phyloP scores from a whole-genome alignment of 2,797 vertebrate genomes.

The Masticophis lateralis region DNA sequence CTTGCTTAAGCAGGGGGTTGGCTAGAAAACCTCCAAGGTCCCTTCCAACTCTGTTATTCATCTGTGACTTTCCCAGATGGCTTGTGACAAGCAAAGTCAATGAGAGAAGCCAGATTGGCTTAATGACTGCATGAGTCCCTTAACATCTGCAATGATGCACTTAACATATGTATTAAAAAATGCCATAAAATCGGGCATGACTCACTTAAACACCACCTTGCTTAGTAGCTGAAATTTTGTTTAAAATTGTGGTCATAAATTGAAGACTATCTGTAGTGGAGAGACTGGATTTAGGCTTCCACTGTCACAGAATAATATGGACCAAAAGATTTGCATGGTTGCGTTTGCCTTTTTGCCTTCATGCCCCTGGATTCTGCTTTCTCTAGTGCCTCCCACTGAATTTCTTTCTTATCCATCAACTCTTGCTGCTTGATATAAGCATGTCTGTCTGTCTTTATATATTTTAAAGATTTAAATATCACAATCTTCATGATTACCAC shows the following conservation, averaged over 20 bases:
- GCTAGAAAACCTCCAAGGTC: background rate
- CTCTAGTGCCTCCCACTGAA: background rate
- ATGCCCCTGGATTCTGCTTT: constrained; percentile 1
- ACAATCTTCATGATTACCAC: background rate
- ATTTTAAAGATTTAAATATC: background rate
- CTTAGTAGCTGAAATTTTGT: background rate
- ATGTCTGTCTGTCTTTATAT: background rate
- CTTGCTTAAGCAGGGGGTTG: constrained; percentile 10
- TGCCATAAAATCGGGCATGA: background rate
- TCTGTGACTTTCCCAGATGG: background rate
- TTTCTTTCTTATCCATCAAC: constrained; percentile 21
- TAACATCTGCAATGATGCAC: background rate
- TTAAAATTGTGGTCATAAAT: background rate
- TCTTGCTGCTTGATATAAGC: background rate
- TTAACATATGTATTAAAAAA: too few species aligned
- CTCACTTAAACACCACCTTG: background rate
- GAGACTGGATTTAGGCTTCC: constrained; percentile 13
- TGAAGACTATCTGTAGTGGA: too few species aligned
- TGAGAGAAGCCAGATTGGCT: background rate
- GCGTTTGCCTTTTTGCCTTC: background rate
- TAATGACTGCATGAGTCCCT: background rate
- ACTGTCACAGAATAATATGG: background rate
- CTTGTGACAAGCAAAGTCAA: background rate
- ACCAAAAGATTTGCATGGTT: constrained; percentile 11
- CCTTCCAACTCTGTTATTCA: background rate